These are phyloP conservation scores for Pterostichus madidus DNA, from an alignment of 2,888 invertebrate species.

Conservation along the genomic window DNA sequence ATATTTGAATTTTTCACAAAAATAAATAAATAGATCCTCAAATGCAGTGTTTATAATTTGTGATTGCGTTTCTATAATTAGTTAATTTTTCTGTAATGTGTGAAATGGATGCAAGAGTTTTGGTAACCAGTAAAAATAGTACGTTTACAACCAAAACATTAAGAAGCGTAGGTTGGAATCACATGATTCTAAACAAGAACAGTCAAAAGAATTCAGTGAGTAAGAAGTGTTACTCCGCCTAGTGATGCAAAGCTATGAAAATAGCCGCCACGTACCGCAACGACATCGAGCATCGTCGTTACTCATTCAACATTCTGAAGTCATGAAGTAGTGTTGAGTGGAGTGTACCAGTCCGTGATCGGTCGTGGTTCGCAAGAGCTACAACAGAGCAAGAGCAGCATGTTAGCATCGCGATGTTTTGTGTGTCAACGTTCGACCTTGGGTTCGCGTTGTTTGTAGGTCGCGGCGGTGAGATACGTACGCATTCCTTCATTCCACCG, in stretches of 20 bases:
- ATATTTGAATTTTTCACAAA: too few species aligned
- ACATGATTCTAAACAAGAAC: slow-evolving; percentile 20
- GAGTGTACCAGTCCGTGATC: slow-evolving; percentile 10
- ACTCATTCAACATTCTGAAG: slow-evolving; percentile 7
- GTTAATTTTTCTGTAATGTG: too few species aligned
- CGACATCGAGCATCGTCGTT: background rate
- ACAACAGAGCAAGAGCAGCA: slow-evolving; percentile 6
- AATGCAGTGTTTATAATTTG: too few species aligned
- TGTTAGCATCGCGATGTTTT: slow-evolving; percentile 15
- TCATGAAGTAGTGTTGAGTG: background rate
- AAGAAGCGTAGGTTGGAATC: slow-evolving; percentile 17
- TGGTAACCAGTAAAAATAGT: slow-evolving; percentile 23
- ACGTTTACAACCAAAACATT: background rate
- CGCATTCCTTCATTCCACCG: slow-evolving; percentile 59
- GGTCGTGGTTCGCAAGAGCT: slow-evolving; percentile 11
- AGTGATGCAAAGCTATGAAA: slow-evolving; percentile 52
- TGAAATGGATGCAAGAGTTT: background rate
- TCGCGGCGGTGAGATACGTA: slow-evolving; percentile 43
- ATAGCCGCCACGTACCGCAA: slow-evolving; percentile 44
- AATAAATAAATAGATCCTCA: too few species aligned
- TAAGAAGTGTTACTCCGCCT: slow-evolving; percentile 15
- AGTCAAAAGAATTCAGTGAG: slow-evolving; percentile 7
- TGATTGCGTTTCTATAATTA: too few species aligned
- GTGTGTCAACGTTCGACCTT: slow-evolving; percentile 67
- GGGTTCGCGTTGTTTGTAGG: slow-evolving; percentile 63